These are phyloP conservation scores for Malurus elegans DNA, from an alignment of 2,113 vertebrate species.

Conservation along the genomic window DNA sequence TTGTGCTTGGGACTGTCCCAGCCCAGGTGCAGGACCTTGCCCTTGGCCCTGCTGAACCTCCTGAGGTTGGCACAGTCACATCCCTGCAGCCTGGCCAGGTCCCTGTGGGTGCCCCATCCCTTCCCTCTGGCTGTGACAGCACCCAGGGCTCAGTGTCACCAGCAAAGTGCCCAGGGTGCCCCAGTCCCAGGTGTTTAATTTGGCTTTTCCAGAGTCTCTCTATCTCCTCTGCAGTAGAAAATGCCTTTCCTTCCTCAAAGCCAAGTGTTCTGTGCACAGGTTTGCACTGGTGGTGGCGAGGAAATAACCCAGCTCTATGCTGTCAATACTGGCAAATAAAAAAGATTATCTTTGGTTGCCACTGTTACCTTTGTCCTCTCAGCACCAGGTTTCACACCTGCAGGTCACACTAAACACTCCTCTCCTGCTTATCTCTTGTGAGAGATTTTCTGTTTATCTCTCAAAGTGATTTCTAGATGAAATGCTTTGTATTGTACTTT, in stretches of 20 bases:
- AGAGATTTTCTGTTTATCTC: background rate
- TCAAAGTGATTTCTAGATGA: background rate
- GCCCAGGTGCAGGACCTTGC: background rate
- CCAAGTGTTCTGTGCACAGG: background rate
- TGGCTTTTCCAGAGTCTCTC: background rate
- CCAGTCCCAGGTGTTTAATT: background rate
- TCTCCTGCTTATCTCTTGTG: background rate
- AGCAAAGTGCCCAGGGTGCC: background rate
- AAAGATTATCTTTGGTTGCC: background rate
- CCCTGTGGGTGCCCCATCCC: background rate
- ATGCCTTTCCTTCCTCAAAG: background rate
- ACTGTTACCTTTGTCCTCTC: background rate
- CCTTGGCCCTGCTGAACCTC: background rate
- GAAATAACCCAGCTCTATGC: background rate
- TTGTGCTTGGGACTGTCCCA: background rate
- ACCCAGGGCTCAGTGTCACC: background rate
- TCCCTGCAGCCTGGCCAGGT: background rate
- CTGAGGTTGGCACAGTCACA: background rate
- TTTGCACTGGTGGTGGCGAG: rapidly evolving
- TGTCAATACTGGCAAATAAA: rapidly evolving
- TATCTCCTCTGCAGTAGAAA: background rate
- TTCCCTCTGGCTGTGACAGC: background rate
- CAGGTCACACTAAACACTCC: rapidly evolving
- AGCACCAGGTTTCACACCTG: background rate
- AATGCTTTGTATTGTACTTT: rapidly evolving